phyloP scores from a whole-genome alignment of 2,888 invertebrate species.

The Chesias legatella region DNA sequence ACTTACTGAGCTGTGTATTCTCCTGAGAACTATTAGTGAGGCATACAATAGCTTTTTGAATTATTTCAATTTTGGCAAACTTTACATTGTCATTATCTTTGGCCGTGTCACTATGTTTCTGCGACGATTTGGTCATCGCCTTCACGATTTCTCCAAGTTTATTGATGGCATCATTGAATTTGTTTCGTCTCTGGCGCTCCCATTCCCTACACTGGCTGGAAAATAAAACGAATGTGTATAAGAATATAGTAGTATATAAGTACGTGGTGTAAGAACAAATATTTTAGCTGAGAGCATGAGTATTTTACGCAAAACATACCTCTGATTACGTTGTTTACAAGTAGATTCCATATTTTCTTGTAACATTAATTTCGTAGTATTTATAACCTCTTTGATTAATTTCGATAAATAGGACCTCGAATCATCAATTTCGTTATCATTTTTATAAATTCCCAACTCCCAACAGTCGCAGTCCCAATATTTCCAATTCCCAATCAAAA shows the following conservation, averaged over 20 bases:
- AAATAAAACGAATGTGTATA: slow-evolving; percentile 25
- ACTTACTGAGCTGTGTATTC: slow-evolving; percentile 68
- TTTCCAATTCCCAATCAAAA: too few relatives aligned
- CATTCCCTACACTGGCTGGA: slow-evolving; percentile 83
- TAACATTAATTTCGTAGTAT: too few relatives aligned
- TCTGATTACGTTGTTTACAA: slow-evolving; percentile 49
- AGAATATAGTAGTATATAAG: too few relatives aligned
- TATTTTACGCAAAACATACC: slow-evolving; percentile 6
- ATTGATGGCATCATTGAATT: slow-evolving; percentile 79
- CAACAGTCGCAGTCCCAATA: too few relatives aligned
- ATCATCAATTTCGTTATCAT: too few relatives aligned
- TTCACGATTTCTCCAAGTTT: slow-evolving; percentile 64
- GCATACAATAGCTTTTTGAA: slow-evolving; percentile 66
- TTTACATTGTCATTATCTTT: slow-evolving; percentile 56
- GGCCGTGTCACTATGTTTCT: slow-evolving; percentile 21
- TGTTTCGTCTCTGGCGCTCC: slow-evolving; percentile 84
- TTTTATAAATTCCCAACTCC: too few relatives aligned
- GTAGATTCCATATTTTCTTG: slow-evolving; percentile 44
- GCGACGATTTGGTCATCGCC: slow-evolving; percentile 39
- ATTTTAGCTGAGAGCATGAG: too few relatives aligned
- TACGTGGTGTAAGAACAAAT: too few relatives aligned
- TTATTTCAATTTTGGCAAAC: slow-evolving; percentile 68
- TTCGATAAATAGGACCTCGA: too few relatives aligned
- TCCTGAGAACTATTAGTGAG: slow-evolving; percentile 55
- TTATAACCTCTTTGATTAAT: too few relatives aligned